These are phyloP conservation scores for Elephantulus edwardii DNA, from an alignment of 2,113 vertebrate species.

Conservation along the genomic window DNA sequence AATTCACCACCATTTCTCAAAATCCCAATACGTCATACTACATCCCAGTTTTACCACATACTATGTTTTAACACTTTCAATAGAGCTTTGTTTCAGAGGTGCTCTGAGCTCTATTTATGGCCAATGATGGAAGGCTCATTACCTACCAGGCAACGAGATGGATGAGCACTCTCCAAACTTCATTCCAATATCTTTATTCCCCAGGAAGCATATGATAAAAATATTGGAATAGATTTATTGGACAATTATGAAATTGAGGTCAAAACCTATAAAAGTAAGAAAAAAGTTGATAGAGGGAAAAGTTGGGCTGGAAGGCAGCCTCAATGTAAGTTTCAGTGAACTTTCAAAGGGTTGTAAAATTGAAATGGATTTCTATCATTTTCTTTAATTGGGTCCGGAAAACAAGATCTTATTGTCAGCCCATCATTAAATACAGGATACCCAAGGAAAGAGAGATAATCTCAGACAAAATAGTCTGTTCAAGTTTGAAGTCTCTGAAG, in stretches of 20 bases:
- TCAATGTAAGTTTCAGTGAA: not conserved
- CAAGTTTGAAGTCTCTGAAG: not conserved
- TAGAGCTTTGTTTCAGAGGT: not conserved
- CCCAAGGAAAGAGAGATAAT: not conserved
- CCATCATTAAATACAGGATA: not conserved
- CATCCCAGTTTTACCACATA: not conserved
- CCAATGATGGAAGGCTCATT: not conserved
- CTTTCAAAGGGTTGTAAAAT: accelerated
- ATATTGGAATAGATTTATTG: not conserved
- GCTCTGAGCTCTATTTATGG: not conserved
- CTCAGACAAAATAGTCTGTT: not conserved
- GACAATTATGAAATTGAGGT: not conserved
- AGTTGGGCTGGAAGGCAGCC: not conserved
- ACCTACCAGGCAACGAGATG: not conserved
- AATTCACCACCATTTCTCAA: not conserved
- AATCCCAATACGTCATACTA: not conserved
- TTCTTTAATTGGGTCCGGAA: not conserved
- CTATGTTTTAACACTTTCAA: not conserved
- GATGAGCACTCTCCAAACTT: not conserved
- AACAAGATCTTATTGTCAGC: not conserved
- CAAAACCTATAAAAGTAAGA: not conserved
- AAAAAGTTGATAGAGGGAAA: not conserved
- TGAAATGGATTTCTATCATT: not conserved
- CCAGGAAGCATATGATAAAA: not conserved
- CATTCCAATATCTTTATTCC: not conserved